Conservation (phyloP, 2,113 vertebrate genomes). For the Semnornis frantzii region DNA sequence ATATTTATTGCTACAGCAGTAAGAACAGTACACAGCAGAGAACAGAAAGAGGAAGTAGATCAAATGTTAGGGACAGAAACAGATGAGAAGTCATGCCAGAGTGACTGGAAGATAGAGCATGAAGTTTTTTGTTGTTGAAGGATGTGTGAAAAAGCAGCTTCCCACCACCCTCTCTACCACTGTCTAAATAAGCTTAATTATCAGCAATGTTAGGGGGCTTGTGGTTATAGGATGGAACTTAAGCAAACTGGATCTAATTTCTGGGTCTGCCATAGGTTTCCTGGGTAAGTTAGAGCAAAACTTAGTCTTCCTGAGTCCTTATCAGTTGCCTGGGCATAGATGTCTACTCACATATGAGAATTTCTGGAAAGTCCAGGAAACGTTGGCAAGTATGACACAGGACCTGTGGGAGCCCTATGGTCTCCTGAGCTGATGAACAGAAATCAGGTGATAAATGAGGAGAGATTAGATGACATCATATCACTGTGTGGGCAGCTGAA, state of each 20-base stretch:
- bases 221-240: not conserved
- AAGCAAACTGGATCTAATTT: not conserved
- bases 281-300: slow-evolving; percentile 6
- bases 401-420: not conserved
- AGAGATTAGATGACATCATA: not conserved
- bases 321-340: fast-evolving
- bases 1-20: not conserved
- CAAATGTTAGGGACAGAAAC: not conserved
- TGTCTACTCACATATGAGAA: not conserved
- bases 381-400: not conserved
- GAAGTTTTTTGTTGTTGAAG: not conserved
- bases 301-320: not conserved
- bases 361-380: not conserved
- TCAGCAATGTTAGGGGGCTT: not conserved
- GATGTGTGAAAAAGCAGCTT: not conserved
- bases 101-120: not conserved
- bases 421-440: not conserved
- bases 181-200: not conserved
- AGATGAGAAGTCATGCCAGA: slow-evolving; percentile 3
- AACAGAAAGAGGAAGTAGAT: slow-evolving; percentile 21
- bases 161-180: too few species aligned
- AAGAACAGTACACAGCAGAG: not conserved
- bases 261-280: not conserved
- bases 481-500: not conserved
- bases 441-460: not conserved